Base-by-base conservation (phyloP, 2,888 invertebrate species). In the Calephelis perditalis region DNA sequence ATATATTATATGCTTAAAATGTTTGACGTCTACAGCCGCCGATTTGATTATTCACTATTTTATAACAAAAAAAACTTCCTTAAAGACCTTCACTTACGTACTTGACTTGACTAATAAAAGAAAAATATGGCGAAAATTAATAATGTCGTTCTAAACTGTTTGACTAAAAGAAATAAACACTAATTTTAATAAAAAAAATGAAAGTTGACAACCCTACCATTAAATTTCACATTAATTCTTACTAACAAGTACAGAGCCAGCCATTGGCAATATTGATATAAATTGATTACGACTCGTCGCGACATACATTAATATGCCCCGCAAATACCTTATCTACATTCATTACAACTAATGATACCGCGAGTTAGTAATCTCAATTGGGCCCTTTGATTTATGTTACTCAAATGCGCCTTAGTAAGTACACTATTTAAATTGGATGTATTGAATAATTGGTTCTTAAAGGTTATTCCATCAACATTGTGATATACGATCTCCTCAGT, bases 231-330 rank as follows among this genome's bases (percentile, higher is more conserved):
- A 86, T 86, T 84, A 84, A 85, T 82, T 77, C 78, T 71, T 72
- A 75, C 83, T 82, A 86, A 86, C 86, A 88, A 86, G 81, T 75
- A 76, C 79, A 77, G 75, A 79, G 75, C 76, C 72, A 76, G 68
- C 82, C 81, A 87, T 85, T 86, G 86, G 81, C 82, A 79, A 84
- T 90, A 89, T 89, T 90, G 87, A 90, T 89, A 89, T 89, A 87
- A 91, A 90, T 90, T 89, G 87, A 86, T 88, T 83, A 84, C 75
- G 79, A 78, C 78, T 84, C 79, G 83, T 84, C 80, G 82, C 81
- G 81, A 82, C 84, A 78, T 78, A 82, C 82, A 86, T 85, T 84
- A 85, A 81, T 82, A 82, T 79, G 75, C 72, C 67, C 80, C 77
- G 81, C 81, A 82, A 84, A 87, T 84, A 83, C 76, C 79, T 84